Evolutionary conservation across 2,888 invertebrate genomes (phyloP), one percentile per base, ranked within the genome.

Genomic region (Drosophila kanekoi): DNA sequence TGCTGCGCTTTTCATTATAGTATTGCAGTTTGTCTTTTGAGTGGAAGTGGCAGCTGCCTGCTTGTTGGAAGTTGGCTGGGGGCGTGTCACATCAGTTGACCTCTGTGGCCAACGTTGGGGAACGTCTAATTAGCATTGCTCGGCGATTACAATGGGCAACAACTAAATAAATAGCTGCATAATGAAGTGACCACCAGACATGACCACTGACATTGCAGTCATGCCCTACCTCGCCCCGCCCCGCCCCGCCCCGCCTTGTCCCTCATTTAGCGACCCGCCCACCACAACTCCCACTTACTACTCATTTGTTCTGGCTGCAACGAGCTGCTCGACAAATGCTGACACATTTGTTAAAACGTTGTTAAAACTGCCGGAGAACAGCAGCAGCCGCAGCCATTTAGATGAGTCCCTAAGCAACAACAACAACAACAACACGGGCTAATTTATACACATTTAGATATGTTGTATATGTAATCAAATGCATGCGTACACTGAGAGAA

Each of bases 51-150:
- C 28, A 28, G 28, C 28, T 28, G 28, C 28, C 28, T 8, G n/a
- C n/a, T n/a, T n/a, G n/a, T n/a, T n/a, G 8, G 2, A 8, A 2
- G 28, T 28, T 28, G 28, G 28, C 28, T 1, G 20, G 11, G 37
- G 14, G 37, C 52, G 68, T 44, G 43, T 6, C 49, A 40, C 54
- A 45, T 51, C 16, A 40, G 59, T 61, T 77, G 73, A 72, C 75
- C 68, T 58, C 57, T 14, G 51, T 61, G 78, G 62, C 51, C 59
- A 57, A n/a, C 35, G 53, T 49, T 58, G 51, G 44, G 38, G 33
- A 60, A 63, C 66, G 56, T 73, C 85, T 87, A 76, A 82, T 82
- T 82, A 85, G 85, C 85, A 70, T 78, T 60, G 37, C 60, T 33
- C 32, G 14, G 44, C 47, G 54, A 57, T 58, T 53, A 72, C 72